These are phyloP conservation scores for Chiloscyllium punctatum DNA, from an alignment of 2,797 vertebrate species.

Conservation along the genomic window DNA sequence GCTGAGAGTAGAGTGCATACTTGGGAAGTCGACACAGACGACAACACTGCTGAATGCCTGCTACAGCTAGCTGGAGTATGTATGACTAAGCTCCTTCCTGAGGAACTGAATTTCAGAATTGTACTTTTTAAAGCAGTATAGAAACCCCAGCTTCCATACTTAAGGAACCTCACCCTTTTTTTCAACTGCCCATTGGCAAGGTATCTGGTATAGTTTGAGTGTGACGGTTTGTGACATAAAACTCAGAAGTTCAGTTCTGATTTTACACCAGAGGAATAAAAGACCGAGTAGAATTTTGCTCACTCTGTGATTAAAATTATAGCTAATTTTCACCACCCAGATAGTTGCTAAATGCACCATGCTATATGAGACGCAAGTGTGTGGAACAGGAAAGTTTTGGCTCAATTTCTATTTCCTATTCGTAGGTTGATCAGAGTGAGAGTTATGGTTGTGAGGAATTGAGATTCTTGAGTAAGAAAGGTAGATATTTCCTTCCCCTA, in stretches of 20 bases:
- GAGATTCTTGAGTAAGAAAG: background rate
- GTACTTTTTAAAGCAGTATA: background rate
- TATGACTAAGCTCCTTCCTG: background rate
- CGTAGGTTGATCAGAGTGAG: background rate
- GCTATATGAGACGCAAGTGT: background rate
- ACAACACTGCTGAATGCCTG: background rate
- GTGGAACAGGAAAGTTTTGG: background rate
- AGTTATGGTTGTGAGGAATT: background rate
- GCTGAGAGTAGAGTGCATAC: no score
- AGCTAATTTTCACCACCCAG: background rate
- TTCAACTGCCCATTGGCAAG: background rate
- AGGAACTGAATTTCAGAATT: background rate
- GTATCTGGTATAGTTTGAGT: background rate
- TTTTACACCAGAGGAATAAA: background rate
- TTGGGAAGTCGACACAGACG: no score
- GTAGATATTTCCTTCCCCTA: background rate
- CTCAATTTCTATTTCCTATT: background rate
- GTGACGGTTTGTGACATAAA: background rate
- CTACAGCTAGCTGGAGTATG: background rate
- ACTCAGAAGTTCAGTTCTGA: background rate
- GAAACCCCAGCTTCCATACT: background rate
- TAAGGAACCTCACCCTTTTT: no score
- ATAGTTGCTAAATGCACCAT: background rate
- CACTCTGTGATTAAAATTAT: background rate
- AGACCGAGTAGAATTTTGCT: background rate